These are phyloP conservation scores for Heterotilapia buettikoferi DNA, from an alignment of 2,113 vertebrate species.

Conservation along the genomic window DNA sequence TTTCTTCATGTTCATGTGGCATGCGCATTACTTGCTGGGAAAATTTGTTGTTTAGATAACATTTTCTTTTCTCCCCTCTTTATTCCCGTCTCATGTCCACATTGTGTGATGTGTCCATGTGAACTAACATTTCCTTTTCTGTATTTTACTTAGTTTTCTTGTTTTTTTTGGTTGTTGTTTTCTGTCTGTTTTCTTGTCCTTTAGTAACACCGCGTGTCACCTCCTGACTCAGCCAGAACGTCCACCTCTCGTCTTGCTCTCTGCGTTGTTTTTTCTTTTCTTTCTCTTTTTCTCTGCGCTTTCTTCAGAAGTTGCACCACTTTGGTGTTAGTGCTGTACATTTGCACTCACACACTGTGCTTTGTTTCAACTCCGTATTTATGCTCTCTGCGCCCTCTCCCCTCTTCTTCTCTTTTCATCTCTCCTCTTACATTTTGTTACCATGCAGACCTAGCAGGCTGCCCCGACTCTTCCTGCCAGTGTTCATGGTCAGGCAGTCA, in stretches of 20 bases:
- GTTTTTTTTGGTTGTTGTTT: neutral
- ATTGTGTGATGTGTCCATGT: neutral
- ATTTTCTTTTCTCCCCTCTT: neutral
- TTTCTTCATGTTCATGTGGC: neutral
- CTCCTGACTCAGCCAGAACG: neutral
- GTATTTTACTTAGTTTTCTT: neutral
- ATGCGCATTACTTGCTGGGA: neutral
- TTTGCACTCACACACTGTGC: neutral
- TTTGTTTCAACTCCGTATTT: slow-evolving; percentile 19
- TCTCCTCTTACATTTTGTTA: slow-evolving; percentile 22
- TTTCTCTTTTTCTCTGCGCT: neutral
- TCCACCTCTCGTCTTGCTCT: neutral
- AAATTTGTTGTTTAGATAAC: neutral
- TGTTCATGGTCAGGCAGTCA: slow-evolving; percentile 1
- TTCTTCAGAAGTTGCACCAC: slow-evolving; percentile 16
- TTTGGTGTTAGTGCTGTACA: slow-evolving; percentile 23
- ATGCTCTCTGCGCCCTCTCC: neutral
- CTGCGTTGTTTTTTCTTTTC: neutral
- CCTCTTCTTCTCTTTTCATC: slow-evolving; percentile 10
- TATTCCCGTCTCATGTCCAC: neutral
- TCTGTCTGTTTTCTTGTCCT: neutral
- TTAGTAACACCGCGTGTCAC: neutral
- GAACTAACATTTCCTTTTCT: neutral
- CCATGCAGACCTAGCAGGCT: neutral
- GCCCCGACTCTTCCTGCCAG: neutral